Evolutionary conservation across 2,888 invertebrate species (phyloP).

Genomic region (Napeogenes sylphis): DNA sequence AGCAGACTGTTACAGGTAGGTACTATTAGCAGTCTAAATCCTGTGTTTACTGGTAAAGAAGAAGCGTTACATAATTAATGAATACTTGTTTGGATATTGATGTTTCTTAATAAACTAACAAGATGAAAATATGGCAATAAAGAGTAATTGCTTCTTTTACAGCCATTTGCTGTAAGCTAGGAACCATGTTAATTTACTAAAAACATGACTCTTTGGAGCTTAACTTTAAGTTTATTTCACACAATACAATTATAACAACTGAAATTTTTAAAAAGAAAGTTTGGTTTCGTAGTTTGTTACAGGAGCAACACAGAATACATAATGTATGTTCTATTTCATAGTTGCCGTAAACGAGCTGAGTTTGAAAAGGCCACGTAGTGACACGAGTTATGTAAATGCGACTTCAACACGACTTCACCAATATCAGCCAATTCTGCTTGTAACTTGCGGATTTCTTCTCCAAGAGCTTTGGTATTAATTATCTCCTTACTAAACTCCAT

Average conservation of each 20-base stretch:
- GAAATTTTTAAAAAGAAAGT: not conserved
- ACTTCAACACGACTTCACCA: slow-evolving; percentile 41
- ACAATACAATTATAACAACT: too few relatives aligned
- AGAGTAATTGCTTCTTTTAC: not conserved
- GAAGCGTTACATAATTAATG: too few relatives aligned
- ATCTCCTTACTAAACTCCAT: slow-evolving; percentile 12
- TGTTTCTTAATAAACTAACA: too few relatives aligned
- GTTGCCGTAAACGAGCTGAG: slow-evolving; percentile 72
- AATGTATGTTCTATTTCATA: slow-evolving; percentile 29
- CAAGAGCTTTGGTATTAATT: slow-evolving; percentile 34
- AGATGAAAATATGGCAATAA: too few relatives aligned
- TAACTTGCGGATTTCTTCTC: slow-evolving; percentile 48
- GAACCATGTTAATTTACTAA: too few relatives aligned
- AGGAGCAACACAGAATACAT: not conserved
- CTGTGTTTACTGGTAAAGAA: too few relatives aligned
- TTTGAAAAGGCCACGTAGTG: slow-evolving; percentile 60
- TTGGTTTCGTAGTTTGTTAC: not conserved
- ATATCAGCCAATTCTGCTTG: slow-evolving; percentile 46
- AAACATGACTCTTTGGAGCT: too few relatives aligned
- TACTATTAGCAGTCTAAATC: not conserved
- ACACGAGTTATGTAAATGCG: slow-evolving; percentile 54
- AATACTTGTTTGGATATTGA: too few relatives aligned
- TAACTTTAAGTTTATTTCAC: too few relatives aligned
- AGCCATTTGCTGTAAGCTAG: not conserved
- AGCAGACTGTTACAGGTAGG: slow-evolving; percentile 83